Conservation (phyloP, 2,888 invertebrate genomes). For the Gisinianus flammeolus region DNA sequence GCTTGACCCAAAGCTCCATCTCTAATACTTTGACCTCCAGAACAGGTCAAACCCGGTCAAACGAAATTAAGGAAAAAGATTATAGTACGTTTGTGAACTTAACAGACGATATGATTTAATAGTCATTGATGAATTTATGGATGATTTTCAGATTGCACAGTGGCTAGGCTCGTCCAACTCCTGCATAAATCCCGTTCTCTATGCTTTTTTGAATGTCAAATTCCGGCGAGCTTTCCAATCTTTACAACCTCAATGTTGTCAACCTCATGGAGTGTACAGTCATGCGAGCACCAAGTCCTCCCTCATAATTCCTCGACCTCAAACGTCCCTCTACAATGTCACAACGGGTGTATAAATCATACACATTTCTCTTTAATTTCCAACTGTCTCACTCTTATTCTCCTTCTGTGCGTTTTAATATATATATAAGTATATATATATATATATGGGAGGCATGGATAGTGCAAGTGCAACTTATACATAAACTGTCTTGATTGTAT, state of each 20-base stretch:
- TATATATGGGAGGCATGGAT: too few species aligned
- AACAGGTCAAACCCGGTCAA: too few species aligned
- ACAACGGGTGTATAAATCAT: conserved; percentile 31
- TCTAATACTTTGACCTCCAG: too few species aligned
- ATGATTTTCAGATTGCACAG: conserved; percentile 84
- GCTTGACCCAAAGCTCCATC: too few species aligned
- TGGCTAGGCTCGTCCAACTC: conserved; percentile 94
- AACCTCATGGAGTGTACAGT: conserved; percentile 47
- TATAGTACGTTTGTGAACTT: too few species aligned
- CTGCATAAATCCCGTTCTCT: conserved; percentile 92
- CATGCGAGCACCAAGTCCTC: conserved; percentile 54
- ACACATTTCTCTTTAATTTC: background rate
- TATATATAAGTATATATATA: too few species aligned
- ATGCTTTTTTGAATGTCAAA: conserved; percentile 70
- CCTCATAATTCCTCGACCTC: conserved; percentile 48
- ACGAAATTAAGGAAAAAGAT: too few species aligned
- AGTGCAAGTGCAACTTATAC: too few species aligned
- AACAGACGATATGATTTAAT: too few species aligned
- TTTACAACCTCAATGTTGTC: conserved; percentile 51
- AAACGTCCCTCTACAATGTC: conserved; percentile 53
- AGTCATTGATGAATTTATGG: too few species aligned
- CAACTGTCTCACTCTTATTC: background rate
- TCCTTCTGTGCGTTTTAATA: too few species aligned
- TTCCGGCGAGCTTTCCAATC: conserved; percentile 56
- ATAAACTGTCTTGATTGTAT: too few species aligned